phyloP scores from a whole-genome alignment of 30 jellyfish, hydroid and myxozoan genomes.

The Morbakka virulenta region DNA sequence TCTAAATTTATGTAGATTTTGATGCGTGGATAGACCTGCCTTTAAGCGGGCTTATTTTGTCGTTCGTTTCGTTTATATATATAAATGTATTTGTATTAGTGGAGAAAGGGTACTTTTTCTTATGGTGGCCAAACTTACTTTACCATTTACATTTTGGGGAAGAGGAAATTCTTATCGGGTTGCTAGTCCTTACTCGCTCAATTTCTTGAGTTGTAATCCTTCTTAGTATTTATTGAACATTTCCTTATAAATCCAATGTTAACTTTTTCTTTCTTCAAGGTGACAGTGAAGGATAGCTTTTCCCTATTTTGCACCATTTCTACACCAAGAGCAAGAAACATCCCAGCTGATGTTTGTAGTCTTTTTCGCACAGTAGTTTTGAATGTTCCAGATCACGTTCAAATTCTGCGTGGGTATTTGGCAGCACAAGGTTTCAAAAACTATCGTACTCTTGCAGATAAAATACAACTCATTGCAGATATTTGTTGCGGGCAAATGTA shows the following conservation, averaged over 20 bases:
- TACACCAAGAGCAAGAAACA: background rate
- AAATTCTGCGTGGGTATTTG: slow-evolving; percentile 54
- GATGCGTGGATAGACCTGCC: no score
- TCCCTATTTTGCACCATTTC: slow-evolving; percentile 47
- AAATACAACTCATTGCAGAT: slow-evolving; percentile 32
- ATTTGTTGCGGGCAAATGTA: slow-evolving; percentile 68
- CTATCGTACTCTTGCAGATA: slow-evolving; percentile 60
- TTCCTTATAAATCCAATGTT: background rate
- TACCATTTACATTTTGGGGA: no score
- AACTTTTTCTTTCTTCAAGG: background rate
- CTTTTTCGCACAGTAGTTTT: slow-evolving; percentile 55
- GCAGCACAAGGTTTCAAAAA: slow-evolving; percentile 88
- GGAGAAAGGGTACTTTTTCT: no score
- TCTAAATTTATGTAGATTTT: no score
- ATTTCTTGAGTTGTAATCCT: no score
- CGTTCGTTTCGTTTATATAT: no score
- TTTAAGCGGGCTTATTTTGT: no score
- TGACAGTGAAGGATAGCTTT: no score
- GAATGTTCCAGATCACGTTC: slow-evolving; percentile 46
- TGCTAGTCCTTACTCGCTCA: no score
- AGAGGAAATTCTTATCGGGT: no score
- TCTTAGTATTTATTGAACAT: background rate
- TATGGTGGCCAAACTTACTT: no score
- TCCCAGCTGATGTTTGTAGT: slow-evolving; percentile 34
- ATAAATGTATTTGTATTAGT: no score